Percentiles rank a stretch among this genome's conserved stretches.
Conservation (phyloP, 2,113 vertebrate genomes). For the Pungitius pungitius region DNA sequence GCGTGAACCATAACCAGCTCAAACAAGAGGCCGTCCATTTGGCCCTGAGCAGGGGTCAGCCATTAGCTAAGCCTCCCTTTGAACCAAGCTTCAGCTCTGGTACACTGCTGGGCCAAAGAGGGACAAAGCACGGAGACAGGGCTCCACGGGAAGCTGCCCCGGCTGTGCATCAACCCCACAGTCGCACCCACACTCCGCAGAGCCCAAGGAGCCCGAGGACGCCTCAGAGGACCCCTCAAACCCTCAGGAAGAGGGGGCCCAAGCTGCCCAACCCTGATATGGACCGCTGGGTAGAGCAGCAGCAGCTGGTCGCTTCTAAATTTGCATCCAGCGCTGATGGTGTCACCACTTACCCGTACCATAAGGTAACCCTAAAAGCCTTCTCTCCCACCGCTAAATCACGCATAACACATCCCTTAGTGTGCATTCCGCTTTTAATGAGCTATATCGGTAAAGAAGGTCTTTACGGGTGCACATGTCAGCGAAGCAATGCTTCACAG, state of each 20-base stretch:
- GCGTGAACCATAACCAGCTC: conserved; percentile 89
- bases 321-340: conserved; percentile 84
- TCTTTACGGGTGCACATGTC: conserved; percentile 62
- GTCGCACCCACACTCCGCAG: conserved; percentile 60
- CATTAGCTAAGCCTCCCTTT: conserved; percentile 59
- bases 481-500: conserved; percentile 60
- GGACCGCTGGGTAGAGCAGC: conserved; percentile 87
- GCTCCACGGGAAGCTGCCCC: conserved; percentile 37
- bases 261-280: conserved; percentile 87
- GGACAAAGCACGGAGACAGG: conserved; percentile 52
- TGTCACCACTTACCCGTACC: conserved; percentile 85
- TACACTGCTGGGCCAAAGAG: conserved; percentile 48
- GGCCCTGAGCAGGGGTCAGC: conserved; percentile 84
- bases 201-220: conserved; percentile 73
- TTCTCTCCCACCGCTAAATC: conserved; percentile 41
- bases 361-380: conserved; percentile 84
- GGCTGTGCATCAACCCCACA: conserved; percentile 30
- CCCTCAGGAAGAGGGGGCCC: conserved; percentile 75
- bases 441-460: conserved; percentile 45
- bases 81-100: conserved; percentile 36
- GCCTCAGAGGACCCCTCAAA: conserved; percentile 77
- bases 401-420: conserved; percentile 12
- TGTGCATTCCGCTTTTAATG: conserved; percentile 50
- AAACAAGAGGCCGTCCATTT: conserved; percentile 94
- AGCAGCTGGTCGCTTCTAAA: conserved; percentile 85